Evolutionary conservation across 2,113 vertebrate genomes (phyloP).

Genomic region (Cyanoliseus patagonus): DNA sequence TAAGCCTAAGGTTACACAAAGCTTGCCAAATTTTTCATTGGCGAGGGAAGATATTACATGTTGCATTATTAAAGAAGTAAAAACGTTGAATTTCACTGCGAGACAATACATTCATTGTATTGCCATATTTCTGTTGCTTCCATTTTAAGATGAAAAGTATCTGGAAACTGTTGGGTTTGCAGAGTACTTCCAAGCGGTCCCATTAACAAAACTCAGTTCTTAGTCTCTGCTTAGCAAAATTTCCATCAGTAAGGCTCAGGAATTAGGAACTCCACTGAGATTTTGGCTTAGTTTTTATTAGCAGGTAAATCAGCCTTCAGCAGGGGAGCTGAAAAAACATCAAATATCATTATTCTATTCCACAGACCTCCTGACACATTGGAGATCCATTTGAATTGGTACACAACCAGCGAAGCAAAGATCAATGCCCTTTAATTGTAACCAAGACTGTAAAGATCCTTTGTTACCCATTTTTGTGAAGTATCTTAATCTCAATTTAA

Average conservation of each 20-base stretch:
- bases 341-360: neutral
- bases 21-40: constrained; percentile 14
- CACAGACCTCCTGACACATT: neutral
- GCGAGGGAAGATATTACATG: neutral
- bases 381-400: neutral
- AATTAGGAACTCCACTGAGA: neutral
- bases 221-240: neutral
- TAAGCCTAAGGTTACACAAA: constrained; percentile 11
- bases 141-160: constrained; percentile 52
- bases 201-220: neutral
- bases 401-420: neutral
- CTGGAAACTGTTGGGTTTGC: constrained; percentile 16
- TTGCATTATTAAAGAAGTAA: neutral
- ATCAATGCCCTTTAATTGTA: neutral
- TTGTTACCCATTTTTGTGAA: neutral
- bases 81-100: neutral
- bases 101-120: constrained; percentile 56
- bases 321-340: neutral
- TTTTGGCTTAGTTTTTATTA: neutral
- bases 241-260: neutral
- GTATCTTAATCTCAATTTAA: neutral
- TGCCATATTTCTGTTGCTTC: constrained; percentile 15
- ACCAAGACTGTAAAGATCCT: neutral
- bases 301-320: neutral
- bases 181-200: neutral